Conservation (phyloP, 2,113 vertebrate genomes). For the Eulemur macaco region DNA sequence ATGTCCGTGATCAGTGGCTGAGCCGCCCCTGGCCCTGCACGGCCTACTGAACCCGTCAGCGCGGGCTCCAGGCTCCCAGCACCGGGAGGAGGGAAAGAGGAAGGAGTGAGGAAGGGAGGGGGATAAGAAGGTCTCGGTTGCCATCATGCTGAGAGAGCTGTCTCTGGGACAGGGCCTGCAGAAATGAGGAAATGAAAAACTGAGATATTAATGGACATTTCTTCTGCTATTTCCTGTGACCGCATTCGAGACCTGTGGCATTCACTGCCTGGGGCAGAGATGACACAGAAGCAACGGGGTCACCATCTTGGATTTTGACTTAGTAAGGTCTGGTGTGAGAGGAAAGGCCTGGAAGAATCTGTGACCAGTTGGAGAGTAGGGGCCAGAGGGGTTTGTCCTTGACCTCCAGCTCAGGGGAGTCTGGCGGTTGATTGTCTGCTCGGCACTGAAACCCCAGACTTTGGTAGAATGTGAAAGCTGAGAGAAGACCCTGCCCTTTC, state of each 20-base stretch:
- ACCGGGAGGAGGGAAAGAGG: no score
- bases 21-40: not conserved
- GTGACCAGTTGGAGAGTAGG: not conserved
- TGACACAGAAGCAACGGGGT: not conserved
- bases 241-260: not conserved
- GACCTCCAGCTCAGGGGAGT: not conserved
- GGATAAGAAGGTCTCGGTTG: not conserved
- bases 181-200: not conserved
- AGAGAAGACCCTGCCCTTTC: not conserved
- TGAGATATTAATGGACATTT: no score
- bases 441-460: not conserved
- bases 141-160: no score
- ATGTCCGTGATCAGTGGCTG: not conserved
- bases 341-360: not conserved
- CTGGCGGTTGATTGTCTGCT: rapidly evolving
- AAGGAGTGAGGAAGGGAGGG: not conserved
- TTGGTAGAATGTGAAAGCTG: not conserved
- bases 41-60: not conserved
- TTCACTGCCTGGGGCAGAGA: not conserved
- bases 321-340: not conserved
- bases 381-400: not conserved
- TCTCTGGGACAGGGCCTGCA: not conserved
- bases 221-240: not conserved
- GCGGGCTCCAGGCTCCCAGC: not conserved
- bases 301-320: not conserved